A percentile compares a stretch with the other conserved stretches of the same genome.
These are phyloP conservation scores for Meloidogyne exigua DNA, from an alignment of 1,140 invertebrate genomes.

Conservation along the genomic window DNA sequence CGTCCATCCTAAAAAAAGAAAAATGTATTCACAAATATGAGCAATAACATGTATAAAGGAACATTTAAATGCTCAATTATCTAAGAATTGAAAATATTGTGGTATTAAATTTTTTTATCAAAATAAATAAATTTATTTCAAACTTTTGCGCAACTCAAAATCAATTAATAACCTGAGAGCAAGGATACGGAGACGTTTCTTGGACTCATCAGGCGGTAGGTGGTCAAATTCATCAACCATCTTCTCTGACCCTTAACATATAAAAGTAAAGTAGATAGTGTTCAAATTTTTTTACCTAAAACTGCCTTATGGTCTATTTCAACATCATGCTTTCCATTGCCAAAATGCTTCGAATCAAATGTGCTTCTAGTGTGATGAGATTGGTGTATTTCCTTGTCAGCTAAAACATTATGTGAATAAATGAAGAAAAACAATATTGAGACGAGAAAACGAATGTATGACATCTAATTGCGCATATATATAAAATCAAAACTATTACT, in stretches of 20 bases:
- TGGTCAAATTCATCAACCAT: conserved; percentile 88
- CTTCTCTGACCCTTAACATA: conserved; percentile 75
- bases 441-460: neutral
- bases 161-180: conserved; percentile 67
- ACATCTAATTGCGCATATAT: neutral
- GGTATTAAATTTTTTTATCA: too few species aligned
- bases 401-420: neutral
- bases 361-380: conserved; percentile 9
- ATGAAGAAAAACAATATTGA: neutral
- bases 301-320: conserved; percentile 50
- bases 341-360: conserved; percentile 19
- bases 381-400: conserved; percentile 16
- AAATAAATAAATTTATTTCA: too few species aligned
- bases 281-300: conserved; percentile 28
- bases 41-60: too few species aligned
- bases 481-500: too few species aligned
- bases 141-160: too few species aligned
- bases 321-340: conserved; percentile 27
- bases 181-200: conserved; percentile 75
- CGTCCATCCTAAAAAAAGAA: conserved; percentile 75
- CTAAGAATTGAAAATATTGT: too few species aligned
- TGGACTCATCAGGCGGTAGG: conserved; percentile 81
- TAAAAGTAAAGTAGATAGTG: neutral
- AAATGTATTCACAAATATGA: too few species aligned
- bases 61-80: too few species aligned